Base-by-base conservation (phyloP, 2,888 invertebrate genomes). In the Pimpla rufipes region DNA sequence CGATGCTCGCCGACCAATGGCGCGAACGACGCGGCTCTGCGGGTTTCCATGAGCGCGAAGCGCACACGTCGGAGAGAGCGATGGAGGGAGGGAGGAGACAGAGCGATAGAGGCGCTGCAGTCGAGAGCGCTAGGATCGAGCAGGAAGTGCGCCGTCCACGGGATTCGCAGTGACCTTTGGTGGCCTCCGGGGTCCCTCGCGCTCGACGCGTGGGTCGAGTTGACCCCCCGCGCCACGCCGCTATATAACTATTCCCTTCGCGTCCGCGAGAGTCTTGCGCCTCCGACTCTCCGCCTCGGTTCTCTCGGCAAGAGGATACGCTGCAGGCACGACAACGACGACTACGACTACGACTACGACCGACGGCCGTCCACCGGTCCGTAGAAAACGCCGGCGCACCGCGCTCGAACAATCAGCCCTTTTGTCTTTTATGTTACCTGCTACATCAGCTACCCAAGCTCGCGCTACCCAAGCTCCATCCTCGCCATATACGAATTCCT, bases 181-280 rank as follows among this genome's bases (percentile, higher is more conserved):
- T 81, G 77, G 80, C 83, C 85, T 80, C 83, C 81, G 74, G 85
- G 75, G 68, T 78, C 73, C 77, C 71, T 57, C 47, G 71, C 78
- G 79, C 76, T 81, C 81, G 67, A 82, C 83, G 86, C 86, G 87
- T 86, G 87, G 87, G 89, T 88, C 88, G 89, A 85, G 81, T 85
- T 85, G 88, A 88, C 88, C 88, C 88, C 88, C 87, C 80, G 59
- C 55, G 40, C 68, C 29, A 76, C 64, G 45, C 70, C 62, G 67
- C 73, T 52, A 66, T 40, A 79, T 74, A 67, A 50, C 55, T 71
- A 62, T 71, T 82, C 52, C 70, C 21, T 11, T 73, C 64, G 42
- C 70, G 57, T 66, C 47, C 76, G n/a, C n/a, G 29, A 2, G 29
- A 29, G 29, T 70, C 45, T 70, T 52, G 81, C 70, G 75, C 83